Evolutionary conservation across 2,113 vertebrate genomes (phyloP).

Genomic region (Buteo buteo): DNA sequence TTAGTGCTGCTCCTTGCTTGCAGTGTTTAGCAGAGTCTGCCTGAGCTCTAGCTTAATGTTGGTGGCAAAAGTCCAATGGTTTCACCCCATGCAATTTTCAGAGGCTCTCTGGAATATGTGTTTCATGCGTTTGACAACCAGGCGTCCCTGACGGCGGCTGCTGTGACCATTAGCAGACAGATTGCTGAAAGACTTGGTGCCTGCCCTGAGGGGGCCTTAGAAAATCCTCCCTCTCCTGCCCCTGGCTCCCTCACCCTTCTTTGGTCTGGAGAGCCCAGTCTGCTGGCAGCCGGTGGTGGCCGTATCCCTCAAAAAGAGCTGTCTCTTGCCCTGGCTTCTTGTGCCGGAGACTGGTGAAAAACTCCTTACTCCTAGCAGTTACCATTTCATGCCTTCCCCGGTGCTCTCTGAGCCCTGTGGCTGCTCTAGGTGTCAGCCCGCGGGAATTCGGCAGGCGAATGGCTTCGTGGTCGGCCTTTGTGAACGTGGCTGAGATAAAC

Average conservation of each 20-base stretch:
- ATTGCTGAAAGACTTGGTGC: not conserved
- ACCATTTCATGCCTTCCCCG: not conserved
- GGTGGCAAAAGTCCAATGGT: not conserved
- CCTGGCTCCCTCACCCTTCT: not conserved
- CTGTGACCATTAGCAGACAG: not conserved
- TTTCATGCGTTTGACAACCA: not conserved
- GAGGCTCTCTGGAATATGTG: not conserved
- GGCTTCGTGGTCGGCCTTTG: not conserved
- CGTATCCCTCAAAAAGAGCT: not conserved
- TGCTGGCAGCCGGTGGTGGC: not conserved
- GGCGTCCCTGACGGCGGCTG: not conserved
- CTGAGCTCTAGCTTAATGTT: not conserved
- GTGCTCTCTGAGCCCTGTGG: fast-evolving
- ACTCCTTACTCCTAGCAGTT: not conserved
- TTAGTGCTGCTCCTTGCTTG: not conserved
- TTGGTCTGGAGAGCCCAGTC: not conserved
- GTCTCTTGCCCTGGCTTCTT: not conserved
- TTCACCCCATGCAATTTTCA: not conserved
- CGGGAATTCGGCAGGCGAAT: not conserved
- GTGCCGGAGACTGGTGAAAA: not conserved
- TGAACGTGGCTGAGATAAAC: constrained; percentile 56
- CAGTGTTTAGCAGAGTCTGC: not conserved
- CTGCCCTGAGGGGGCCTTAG: not conserved
- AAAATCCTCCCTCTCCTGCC: not conserved
- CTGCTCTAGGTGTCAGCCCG: not conserved